A percentile compares a stretch with the other conserved stretches of the same genome.
Evolutionary conservation across 2,797 vertebrate genomes (phyloP).

Genomic region (Gadopsis marmoratus): DNA sequence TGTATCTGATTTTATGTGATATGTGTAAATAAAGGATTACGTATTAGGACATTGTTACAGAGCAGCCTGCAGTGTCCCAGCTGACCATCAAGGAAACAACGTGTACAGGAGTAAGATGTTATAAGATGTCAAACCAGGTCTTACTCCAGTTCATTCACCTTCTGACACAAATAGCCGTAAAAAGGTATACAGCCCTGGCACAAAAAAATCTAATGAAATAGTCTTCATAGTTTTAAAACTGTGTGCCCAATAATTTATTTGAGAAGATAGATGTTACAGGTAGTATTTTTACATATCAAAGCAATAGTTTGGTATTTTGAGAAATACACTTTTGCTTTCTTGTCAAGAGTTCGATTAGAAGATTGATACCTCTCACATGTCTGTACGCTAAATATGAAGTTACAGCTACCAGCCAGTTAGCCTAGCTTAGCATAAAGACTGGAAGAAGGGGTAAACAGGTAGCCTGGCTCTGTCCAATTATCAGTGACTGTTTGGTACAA

Average conservation of each 20-base stretch:
- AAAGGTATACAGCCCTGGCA: neutral
- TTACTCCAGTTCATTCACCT: neutral
- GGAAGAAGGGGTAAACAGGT: neutral
- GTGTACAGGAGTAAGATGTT: neutral
- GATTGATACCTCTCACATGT: neutral
- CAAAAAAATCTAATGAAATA: neutral
- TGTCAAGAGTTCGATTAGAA: neutral
- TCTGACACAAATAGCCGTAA: neutral
- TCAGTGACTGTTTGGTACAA: neutral
- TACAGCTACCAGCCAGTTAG: constrained; percentile 1
- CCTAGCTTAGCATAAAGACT: neutral
- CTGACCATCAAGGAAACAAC: neutral
- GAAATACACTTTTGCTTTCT: neutral
- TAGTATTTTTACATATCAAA: neutral
- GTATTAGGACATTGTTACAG: neutral
- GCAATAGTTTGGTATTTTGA: neutral
- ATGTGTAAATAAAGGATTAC: constrained; percentile 21
- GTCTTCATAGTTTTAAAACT: neutral
- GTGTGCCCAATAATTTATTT: neutral
- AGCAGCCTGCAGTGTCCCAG: neutral
- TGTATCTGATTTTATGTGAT: constrained; percentile 4
- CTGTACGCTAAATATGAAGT: neutral
- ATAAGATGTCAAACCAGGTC: neutral
- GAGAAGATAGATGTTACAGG: neutral
- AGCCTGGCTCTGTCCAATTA: neutral